phyloP scores from a whole-genome alignment of 2,888 invertebrate genomes.

The Drosophila niveifrons region DNA sequence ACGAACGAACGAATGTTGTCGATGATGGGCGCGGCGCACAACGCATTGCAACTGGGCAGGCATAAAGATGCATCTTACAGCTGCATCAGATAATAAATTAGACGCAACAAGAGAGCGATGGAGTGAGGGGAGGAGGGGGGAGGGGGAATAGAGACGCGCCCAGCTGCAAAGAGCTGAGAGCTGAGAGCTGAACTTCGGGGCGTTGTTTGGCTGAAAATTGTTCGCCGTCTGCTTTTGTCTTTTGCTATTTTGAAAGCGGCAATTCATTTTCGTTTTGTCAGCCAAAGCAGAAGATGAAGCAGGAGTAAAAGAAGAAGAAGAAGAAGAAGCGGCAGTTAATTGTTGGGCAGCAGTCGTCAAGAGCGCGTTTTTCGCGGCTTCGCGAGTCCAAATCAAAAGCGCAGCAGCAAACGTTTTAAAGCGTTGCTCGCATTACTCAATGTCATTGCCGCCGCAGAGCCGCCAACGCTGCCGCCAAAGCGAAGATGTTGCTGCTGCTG shows the following conservation, averaged over 20 bases:
- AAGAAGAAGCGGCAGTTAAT: constrained; percentile 54
- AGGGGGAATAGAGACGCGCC: constrained; percentile 26
- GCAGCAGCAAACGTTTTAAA: constrained; percentile 46
- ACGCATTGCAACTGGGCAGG: constrained; percentile 53
- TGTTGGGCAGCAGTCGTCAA: constrained; percentile 74
- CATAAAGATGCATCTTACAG: constrained; percentile 55
- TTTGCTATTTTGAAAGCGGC: constrained; percentile 62
- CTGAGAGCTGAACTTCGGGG: constrained; percentile 48
- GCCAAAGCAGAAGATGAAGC: constrained; percentile 20
- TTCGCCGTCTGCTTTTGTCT: constrained; percentile 57
- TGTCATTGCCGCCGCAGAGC: constrained; percentile 65
- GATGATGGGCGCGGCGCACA: constrained; percentile 55
- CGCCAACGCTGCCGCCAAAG: constrained; percentile 70
- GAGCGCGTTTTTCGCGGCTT: constrained; percentile 43
- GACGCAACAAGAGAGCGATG: constrained; percentile 10
- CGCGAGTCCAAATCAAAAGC: constrained; percentile 72
- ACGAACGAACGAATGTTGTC: constrained; percentile 6
- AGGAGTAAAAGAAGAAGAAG: constrained; percentile 7
- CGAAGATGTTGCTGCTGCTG: constrained; percentile 31
- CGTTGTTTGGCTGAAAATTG: constrained; percentile 54
- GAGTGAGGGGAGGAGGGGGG: background rate
- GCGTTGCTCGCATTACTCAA: constrained; percentile 77
- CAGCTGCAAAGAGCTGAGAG: constrained; percentile 25
- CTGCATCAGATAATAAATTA: constrained; percentile 72
- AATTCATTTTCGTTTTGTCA: constrained; percentile 76